Conservation (phyloP, 2,888 invertebrate genomes). For the Protophormia terraenovae region DNA sequence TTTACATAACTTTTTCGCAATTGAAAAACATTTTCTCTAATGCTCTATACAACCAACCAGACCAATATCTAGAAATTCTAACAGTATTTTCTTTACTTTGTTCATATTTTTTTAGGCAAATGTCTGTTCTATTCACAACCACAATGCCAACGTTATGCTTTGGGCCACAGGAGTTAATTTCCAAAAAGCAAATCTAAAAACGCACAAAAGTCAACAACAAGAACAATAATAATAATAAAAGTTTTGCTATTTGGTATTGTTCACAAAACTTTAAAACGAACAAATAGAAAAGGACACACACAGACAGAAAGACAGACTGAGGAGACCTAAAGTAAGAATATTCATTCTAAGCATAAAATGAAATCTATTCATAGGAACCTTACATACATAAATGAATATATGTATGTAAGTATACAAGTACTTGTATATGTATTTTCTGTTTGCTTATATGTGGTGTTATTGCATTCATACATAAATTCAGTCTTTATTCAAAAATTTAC, state of each 20-base stretch:
- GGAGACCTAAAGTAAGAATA: not conserved
- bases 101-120: slow-evolving; percentile 16
- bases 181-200: slow-evolving; percentile 48
- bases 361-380: not conserved
- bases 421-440: not conserved
- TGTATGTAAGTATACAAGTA: not conserved
- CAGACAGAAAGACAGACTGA: not conserved
- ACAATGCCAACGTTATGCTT: slow-evolving; percentile 28
- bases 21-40: not conserved
- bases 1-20: not conserved
- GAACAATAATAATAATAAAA: slow-evolving; percentile 47
- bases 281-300: not conserved
- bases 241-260: slow-evolving; percentile 42
- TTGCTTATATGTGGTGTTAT: not conserved
- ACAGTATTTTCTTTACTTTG: not conserved
- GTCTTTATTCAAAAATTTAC: slow-evolving; percentile 20
- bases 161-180: slow-evolving; percentile 49
- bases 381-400: not conserved
- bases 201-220: slow-evolving; percentile 54
- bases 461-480: slow-evolving; percentile 5
- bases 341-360: slow-evolving; percentile 15
- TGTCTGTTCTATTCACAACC: slow-evolving; percentile 1
- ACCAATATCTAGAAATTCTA: not conserved
- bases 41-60: not conserved
- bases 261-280: slow-evolving; percentile 28